Evolutionary conservation across 1,140 invertebrate species (phyloP).

Genomic region (Drosophila eugracilis): DNA sequence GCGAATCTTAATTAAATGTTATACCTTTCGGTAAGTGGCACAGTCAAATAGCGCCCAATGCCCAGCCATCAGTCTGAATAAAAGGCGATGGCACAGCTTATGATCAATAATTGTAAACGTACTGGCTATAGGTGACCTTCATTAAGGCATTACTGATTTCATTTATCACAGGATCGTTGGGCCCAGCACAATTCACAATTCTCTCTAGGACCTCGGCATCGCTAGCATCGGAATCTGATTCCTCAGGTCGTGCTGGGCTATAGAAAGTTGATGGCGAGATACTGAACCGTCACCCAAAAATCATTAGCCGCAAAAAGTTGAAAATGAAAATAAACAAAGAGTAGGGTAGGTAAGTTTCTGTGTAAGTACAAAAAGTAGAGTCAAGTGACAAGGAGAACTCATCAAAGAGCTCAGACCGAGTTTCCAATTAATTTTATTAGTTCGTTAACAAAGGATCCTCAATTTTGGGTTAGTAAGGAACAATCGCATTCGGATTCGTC

Average conservation of each 20-base stretch:
- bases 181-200: constrained; percentile 25
- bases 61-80: constrained; percentile 11
- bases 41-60: constrained; percentile 6
- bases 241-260: constrained; percentile 39
- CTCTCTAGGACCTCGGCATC: constrained; percentile 36
- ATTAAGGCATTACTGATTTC: constrained; percentile 47
- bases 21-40: constrained; percentile 67
- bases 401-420: background rate
- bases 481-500: constrained; percentile 9
- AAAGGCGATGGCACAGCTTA: constrained; percentile 43
- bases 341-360: constrained; percentile 41
- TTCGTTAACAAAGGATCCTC: constrained; percentile 16
- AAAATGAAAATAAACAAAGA: constrained; percentile 76
- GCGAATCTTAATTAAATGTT: constrained; percentile 28
- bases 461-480: constrained; percentile 29
- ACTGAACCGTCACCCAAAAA: constrained; percentile 53
- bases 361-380: constrained; percentile 14
- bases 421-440: constrained; percentile 31
- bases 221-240: constrained; percentile 73
- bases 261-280: constrained; percentile 35
- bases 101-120: constrained; percentile 16
- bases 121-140: constrained; percentile 13
- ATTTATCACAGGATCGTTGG: constrained; percentile 52
- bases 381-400: background rate
- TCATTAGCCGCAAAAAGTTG: constrained; percentile 47